Conservation (phyloP, 2,797 vertebrate species). For the Chaenodraco wilsoni region DNA sequence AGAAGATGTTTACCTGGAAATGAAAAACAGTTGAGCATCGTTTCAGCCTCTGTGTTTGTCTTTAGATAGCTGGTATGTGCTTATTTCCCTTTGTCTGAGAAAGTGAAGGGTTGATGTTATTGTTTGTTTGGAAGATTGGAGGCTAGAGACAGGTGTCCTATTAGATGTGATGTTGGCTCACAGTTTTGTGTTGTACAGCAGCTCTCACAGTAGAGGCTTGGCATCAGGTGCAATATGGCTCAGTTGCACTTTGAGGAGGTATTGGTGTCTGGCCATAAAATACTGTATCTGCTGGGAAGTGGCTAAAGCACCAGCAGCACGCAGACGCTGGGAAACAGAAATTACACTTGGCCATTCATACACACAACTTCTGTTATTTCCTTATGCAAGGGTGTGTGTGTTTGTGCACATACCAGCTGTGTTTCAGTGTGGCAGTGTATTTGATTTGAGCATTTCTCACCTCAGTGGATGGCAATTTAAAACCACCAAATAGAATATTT, state of each 20-base stretch:
- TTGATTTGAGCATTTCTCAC: slow-evolving; percentile 79
- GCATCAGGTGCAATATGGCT: slow-evolving; percentile 74
- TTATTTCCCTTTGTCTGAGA: slow-evolving; percentile 1
- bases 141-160: slow-evolving; percentile 63
- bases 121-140: slow-evolving; percentile 72
- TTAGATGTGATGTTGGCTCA: slow-evolving; percentile 70
- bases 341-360: slow-evolving; percentile 60
- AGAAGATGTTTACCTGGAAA: slow-evolving; percentile 45
- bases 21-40: slow-evolving; percentile 32
- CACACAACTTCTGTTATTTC: slow-evolving; percentile 53
- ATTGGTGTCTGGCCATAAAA: slow-evolving; percentile 68
- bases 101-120: slow-evolving; percentile 57
- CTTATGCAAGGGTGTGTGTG: slow-evolving; percentile 39
- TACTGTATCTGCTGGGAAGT: slow-evolving; percentile 64
- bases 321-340: slow-evolving; percentile 51
- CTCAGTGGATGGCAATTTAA: slow-evolving; percentile 78
- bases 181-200: slow-evolving; percentile 64
- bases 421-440: slow-evolving; percentile 65
- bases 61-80: slow-evolving; percentile 23
- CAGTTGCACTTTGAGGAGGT: slow-evolving; percentile 66
- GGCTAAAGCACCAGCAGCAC: slow-evolving; percentile 50
- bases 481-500: slow-evolving; percentile 79
- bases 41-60: slow-evolving; percentile 36
- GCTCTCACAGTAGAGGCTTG: slow-evolving; percentile 69
- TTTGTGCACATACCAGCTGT: slow-evolving; percentile 58